Evolutionary conservation across 2,797 vertebrate species (phyloP).

Genomic region (Sparidentex hasta): DNA sequence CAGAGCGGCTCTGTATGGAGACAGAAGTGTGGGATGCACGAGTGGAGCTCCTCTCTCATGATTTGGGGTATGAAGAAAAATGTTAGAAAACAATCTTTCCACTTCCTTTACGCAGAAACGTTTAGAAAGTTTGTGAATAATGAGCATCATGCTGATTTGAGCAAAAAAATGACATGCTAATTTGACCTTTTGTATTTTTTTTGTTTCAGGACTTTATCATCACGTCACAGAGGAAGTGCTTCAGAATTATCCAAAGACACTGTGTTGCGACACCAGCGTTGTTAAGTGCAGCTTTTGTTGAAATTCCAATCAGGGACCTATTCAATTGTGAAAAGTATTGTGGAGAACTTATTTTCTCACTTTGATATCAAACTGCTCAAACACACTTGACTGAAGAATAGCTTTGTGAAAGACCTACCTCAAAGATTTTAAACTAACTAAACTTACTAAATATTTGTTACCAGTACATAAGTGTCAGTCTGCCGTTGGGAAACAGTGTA

Average conservation of each 20-base stretch:
- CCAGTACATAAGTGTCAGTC: not conserved
- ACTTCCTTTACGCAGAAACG: not conserved
- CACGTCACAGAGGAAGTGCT: conserved; percentile 19
- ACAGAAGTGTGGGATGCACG: conserved; percentile 17
- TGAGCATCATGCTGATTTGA: not conserved
- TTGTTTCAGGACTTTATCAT: not conserved
- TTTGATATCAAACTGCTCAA: not conserved
- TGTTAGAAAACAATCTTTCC: not conserved
- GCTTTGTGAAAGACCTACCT: too few species aligned
- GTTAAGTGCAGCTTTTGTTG: conserved; percentile 58
- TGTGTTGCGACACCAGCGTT: conserved; percentile 45
- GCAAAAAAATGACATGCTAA: conserved; percentile 24
- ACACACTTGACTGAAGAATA: not conserved
- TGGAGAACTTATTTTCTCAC: conserved; percentile 24
- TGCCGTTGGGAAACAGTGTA: not conserved
- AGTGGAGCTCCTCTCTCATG: conserved; percentile 30
- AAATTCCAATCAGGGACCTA: conserved; percentile 78
- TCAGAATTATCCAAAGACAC: conserved; percentile 48
- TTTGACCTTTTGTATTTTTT: conserved; percentile 40
- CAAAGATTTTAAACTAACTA: too few species aligned
- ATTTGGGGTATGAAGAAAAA: conserved; percentile 3
- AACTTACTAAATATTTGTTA: not conserved
- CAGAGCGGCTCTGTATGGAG: conserved; percentile 35
- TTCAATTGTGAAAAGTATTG: conserved; percentile 55
- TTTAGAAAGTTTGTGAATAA: conserved; percentile 26